Conservation (phyloP, 2,888 invertebrate species). For the Netelia inedita region DNA sequence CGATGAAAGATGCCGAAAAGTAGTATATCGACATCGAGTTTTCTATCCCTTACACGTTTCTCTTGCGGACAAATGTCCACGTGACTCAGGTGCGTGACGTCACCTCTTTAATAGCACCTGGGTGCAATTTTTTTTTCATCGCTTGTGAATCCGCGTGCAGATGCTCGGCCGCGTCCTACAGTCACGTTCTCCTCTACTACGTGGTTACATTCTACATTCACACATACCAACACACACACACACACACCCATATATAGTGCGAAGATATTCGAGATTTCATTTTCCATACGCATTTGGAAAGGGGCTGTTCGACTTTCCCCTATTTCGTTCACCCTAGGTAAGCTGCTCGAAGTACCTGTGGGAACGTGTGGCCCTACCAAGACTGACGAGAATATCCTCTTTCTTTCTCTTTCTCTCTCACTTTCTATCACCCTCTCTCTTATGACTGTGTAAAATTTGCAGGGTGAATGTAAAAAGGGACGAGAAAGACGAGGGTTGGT, state of each 20-base stretch:
- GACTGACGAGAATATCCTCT: slow-evolving; percentile 31
- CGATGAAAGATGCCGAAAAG: too few species aligned
- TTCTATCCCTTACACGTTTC: background rate
- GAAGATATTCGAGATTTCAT: slow-evolving; percentile 33
- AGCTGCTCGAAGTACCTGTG: slow-evolving; percentile 71
- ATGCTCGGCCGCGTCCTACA: slow-evolving; percentile 47
- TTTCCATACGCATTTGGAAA: slow-evolving; percentile 54
- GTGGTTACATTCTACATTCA: background rate
- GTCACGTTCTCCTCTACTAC: too few species aligned
- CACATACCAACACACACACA: background rate
- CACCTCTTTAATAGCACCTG: slow-evolving; percentile 36
- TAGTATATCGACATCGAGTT: background rate
- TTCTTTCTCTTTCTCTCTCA: background rate
- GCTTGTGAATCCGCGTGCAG: slow-evolving; percentile 55
- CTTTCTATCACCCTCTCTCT: background rate
- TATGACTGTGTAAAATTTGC: background rate
- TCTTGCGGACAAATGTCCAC: slow-evolving; percentile 25
- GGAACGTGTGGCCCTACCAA: slow-evolving; percentile 67
- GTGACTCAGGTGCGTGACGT: slow-evolving; percentile 53
- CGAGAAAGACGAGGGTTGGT: background rate
- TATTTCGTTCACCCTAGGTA: slow-evolving; percentile 30
- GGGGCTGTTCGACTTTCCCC: slow-evolving; percentile 36
- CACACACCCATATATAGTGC: slow-evolving; percentile 14
- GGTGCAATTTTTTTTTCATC: slow-evolving; percentile 54
- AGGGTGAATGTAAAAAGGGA: slow-evolving; percentile 9